Percentiles rank a stretch among this genome's conserved stretches.
These are phyloP conservation scores for Reinhardtius hippoglossoides DNA, from an alignment of 2,113 vertebrate species.

Conservation along the genomic window DNA sequence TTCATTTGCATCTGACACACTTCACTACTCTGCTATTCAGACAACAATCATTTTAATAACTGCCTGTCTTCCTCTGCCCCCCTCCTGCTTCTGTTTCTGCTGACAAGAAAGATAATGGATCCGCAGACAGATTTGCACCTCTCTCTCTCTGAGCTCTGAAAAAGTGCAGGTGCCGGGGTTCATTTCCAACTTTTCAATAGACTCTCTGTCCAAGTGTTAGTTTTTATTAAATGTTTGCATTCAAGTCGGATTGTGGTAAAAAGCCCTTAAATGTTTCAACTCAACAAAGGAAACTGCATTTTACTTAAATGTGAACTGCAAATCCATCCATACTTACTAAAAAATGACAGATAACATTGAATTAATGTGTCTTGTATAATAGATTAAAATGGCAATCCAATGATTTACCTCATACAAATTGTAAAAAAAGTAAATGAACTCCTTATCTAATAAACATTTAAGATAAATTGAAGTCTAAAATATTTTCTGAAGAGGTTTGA, in stretches of 20 bases:
- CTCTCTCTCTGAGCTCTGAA: slow-evolving; percentile 53
- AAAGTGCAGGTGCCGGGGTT: slow-evolving; percentile 47
- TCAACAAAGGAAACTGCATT: background rate
- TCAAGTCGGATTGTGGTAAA: background rate
- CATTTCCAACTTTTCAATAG: slow-evolving; percentile 1
- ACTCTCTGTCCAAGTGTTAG: background rate
- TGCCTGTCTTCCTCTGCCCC: slow-evolving; percentile 62
- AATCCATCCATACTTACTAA: too few species aligned
- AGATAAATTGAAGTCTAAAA: fast-evolving
- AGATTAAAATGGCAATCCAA: background rate
- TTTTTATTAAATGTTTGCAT: slow-evolving; percentile 6
- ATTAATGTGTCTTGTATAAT: background rate
- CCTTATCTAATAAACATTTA: slow-evolving; percentile 2
- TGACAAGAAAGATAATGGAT: slow-evolving; percentile 70
- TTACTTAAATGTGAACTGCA: too few species aligned
- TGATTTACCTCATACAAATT: background rate
- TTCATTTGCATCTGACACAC: slow-evolving; percentile 83
- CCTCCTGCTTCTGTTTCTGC: slow-evolving; percentile 57
- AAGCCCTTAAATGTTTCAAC: slow-evolving; percentile 16
- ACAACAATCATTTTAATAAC: slow-evolving; percentile 79
- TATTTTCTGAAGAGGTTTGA: background rate
- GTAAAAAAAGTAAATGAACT: background rate
- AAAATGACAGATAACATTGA: too few species aligned
- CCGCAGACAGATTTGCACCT: slow-evolving; percentile 46
- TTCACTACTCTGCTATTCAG: slow-evolving; percentile 79